A percentile compares a stretch with the other conserved stretches of the same genome.
phyloP scores from a whole-genome alignment of 2,113 vertebrate genomes.

The Epinephelus moara region DNA sequence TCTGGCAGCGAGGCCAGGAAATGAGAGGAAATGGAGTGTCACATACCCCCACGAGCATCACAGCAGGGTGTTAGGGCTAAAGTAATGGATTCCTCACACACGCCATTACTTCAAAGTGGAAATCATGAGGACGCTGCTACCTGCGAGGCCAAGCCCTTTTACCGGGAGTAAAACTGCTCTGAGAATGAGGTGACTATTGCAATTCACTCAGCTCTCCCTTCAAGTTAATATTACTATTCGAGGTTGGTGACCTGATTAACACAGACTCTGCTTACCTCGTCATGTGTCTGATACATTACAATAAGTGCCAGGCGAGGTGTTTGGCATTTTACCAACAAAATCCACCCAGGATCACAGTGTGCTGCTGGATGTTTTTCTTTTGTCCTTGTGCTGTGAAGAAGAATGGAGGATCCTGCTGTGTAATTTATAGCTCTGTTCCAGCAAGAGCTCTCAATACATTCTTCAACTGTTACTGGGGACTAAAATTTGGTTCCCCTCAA shows the following conservation, averaged over 20 bases:
- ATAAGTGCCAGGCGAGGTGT: not conserved
- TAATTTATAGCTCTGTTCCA: conserved; percentile 54
- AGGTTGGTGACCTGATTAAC: conserved; percentile 19
- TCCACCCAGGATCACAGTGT: not conserved
- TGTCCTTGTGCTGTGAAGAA: not conserved
- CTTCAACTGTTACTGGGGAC: conserved; percentile 34
- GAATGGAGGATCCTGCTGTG: conserved; percentile 25
- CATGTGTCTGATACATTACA: not conserved
- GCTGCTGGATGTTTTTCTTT: conserved; percentile 6
- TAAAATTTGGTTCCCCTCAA: conserved; percentile 37
- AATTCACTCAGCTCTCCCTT: conserved; percentile 34
- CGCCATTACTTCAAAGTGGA: conserved; percentile 72
- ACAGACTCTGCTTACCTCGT: conserved; percentile 10
- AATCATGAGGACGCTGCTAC: conserved; percentile 56
- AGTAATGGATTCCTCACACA: conserved; percentile 77
- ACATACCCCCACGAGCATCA: conserved; percentile 60
- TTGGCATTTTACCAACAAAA: not conserved
- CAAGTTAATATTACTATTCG: conserved; percentile 28
- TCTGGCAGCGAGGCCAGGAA: conserved; percentile 52
- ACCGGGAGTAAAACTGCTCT: conserved; percentile 38
- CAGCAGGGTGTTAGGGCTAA: conserved; percentile 68
- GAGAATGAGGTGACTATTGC: conserved; percentile 11
- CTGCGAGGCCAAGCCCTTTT: conserved; percentile 50
- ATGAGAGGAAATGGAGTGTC: conserved; percentile 72
- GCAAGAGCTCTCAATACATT: conserved; percentile 25